Conservation (phyloP, 2,113 vertebrate species). For the Ardeotis arabs region DNA sequence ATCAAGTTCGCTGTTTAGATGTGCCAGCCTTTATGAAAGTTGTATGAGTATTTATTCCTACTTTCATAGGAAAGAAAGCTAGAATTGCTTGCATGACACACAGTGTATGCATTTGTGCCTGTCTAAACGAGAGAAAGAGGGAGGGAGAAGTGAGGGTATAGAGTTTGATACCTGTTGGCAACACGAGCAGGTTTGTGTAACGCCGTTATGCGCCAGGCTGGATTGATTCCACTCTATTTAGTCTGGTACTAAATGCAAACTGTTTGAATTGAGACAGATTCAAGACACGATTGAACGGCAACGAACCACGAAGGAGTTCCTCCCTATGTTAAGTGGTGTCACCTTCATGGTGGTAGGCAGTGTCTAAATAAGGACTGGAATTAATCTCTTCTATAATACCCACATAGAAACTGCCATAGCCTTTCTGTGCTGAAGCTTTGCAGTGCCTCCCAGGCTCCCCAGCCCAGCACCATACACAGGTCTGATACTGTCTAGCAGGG, state of each 20-base stretch:
- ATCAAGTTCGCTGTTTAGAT: neutral
- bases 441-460: neutral
- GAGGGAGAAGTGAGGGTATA: neutral
- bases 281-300: neutral
- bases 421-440: neutral
- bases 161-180: slow-evolving; percentile 77
- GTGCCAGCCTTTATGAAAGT: slow-evolving; percentile 27
- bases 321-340: slow-evolving; percentile 46
- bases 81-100: neutral
- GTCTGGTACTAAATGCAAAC: neutral
- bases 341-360: slow-evolving; percentile 59
- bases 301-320: slow-evolving; percentile 10
- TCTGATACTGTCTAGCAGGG: slow-evolving; percentile 13
- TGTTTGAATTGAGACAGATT: slow-evolving; percentile 39
- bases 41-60: neutral
- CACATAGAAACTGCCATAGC: neutral
- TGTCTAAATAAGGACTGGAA: slow-evolving; percentile 1
- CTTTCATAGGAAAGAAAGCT: neutral
- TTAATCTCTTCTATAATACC: slow-evolving; percentile 1
- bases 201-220: neutral
- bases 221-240: slow-evolving; percentile 40
- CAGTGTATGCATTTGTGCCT: neutral
- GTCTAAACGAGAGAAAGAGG: neutral
- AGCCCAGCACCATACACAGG: neutral
- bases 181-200: neutral